Conservation (phyloP, 1,140 invertebrate genomes). For the Monomorium pharaonis region DNA sequence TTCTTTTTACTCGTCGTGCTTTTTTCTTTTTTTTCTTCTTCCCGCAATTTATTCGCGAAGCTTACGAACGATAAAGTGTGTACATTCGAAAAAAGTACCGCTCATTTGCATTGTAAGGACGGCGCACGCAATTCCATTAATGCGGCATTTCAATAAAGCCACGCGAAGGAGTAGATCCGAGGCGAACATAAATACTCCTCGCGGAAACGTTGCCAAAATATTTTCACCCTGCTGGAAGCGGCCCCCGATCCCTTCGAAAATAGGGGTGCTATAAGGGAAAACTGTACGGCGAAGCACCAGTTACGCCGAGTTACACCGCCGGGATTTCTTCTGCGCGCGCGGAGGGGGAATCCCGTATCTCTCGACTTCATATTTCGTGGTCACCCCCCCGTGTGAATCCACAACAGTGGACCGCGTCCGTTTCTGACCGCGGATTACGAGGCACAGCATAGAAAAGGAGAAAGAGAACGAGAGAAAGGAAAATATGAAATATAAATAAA, state of each 20-base stretch:
- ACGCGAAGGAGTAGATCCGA: constrained; percentile 11
- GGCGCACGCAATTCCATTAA: constrained; percentile 37
- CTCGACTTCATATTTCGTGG: constrained; percentile 63
- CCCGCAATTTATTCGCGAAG: neutral
- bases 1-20: neutral
- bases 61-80: neutral
- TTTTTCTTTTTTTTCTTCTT: neutral
- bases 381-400: constrained; percentile 49
- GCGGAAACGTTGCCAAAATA: constrained; percentile 56
- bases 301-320: neutral
- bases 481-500: constrained; percentile 83
- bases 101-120: neutral
- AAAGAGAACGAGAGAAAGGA: constrained; percentile 29
- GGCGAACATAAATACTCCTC: constrained; percentile 47
- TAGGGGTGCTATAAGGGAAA: constrained; percentile 29
- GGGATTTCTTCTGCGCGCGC: neutral
- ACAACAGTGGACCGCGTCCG: constrained; percentile 17
- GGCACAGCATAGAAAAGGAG: constrained; percentile 14
- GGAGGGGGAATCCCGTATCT: constrained; percentile 38
- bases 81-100: neutral
- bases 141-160: constrained; percentile 38
- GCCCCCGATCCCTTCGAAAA: constrained; percentile 8
- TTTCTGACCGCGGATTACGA: constrained; percentile 18
- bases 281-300: neutral
- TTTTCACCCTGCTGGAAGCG: constrained; percentile 39